A percentile compares a stretch with the other conserved stretches of the same genome.
phyloP scores from a whole-genome alignment of 2,888 invertebrate species.

The Drosophila macrothrix region DNA sequence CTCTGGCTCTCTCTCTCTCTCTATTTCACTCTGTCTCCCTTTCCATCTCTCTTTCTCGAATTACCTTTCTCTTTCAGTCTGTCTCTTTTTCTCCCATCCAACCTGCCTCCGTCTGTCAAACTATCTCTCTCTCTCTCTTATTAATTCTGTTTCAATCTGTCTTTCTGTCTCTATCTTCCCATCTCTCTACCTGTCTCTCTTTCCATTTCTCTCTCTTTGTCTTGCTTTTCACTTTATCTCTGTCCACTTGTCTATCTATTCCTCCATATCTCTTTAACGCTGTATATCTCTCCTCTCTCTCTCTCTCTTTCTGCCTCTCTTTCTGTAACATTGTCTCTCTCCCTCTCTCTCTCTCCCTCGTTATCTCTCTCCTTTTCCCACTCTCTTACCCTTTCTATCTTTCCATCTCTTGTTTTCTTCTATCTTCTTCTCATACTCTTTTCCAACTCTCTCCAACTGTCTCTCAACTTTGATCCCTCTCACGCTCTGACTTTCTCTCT shows the following conservation, averaged over 20 bases:
- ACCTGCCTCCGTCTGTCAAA: not conserved
- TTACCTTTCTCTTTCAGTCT: not conserved
- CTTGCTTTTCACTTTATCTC: not conserved
- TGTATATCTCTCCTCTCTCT: fast-evolving
- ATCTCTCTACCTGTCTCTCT: not conserved
- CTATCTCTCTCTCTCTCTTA: not conserved
- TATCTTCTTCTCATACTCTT: not conserved
- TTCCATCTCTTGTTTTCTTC: not conserved
- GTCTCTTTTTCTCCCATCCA: not conserved
- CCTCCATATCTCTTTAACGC: fast-evolving
- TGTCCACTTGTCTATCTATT: fast-evolving
- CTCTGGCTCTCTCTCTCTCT: not conserved
- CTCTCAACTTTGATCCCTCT: not conserved
- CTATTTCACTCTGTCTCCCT: not conserved
- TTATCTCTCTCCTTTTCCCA: not conserved
- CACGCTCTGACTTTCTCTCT: fast-evolving
- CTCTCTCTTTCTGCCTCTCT: not conserved
- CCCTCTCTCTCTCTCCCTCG: not conserved
- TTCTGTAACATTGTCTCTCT: not conserved
- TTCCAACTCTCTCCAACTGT: fast-evolving
- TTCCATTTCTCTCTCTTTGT: no score
- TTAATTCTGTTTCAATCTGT: not conserved
- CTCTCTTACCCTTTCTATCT: not conserved
- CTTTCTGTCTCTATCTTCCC: not conserved
- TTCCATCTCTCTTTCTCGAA: not conserved